Conservation (phyloP, 2,113 vertebrate genomes). For the Galbula dea region DNA sequence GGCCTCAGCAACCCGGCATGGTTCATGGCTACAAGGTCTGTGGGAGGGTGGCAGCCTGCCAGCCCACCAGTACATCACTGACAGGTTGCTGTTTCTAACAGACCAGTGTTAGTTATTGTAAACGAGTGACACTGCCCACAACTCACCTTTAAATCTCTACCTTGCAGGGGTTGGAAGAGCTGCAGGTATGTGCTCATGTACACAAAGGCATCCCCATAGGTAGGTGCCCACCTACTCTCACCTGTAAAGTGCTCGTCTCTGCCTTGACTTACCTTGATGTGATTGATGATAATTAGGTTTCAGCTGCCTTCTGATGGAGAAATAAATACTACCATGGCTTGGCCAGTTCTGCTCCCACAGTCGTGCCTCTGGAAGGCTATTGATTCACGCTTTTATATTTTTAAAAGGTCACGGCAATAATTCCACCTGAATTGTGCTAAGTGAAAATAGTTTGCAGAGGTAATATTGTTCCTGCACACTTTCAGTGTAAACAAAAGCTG, state of each 20-base stretch:
- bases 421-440: conserved; percentile 76
- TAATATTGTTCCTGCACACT: conserved; percentile 61
- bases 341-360: conserved; percentile 53
- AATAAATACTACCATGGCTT: conserved; percentile 58
- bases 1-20: conserved; percentile 48
- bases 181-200: fast-evolving
- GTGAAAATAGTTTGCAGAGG: conserved; percentile 77
- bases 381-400: conserved; percentile 72
- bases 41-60: conserved; percentile 61
- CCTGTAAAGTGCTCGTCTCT: conserved; percentile 7
- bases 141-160: conserved; percentile 55
- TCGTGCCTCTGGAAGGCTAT: conserved; percentile 72
- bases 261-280: conserved; percentile 45
- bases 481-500: conserved; percentile 67
- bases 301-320: conserved; percentile 78
- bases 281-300: conserved; percentile 82
- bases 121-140: conserved; percentile 55
- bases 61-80: conserved; percentile 11
- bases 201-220: background rate
- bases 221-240: background rate
- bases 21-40: conserved; percentile 61
- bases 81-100: conserved; percentile 64
- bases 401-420: conserved; percentile 82
- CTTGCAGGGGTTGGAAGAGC: background rate
- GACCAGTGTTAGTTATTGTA: conserved; percentile 58